phyloP scores from a whole-genome alignment of 2,797 vertebrate genomes.

The Cephalopachus bancanus region DNA sequence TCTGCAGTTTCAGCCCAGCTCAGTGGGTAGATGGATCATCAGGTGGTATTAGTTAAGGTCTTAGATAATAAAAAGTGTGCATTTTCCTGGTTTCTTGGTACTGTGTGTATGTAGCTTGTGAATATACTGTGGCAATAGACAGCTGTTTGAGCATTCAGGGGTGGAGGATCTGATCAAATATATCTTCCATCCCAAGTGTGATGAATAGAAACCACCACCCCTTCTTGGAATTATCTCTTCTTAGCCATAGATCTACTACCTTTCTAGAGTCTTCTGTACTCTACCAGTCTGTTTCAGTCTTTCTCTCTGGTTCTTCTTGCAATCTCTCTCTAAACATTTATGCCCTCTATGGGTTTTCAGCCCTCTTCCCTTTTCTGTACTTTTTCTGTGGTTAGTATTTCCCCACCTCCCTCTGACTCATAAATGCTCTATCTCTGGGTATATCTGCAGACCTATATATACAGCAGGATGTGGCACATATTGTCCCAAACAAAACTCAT shows the following conservation, averaged over 20 bases:
- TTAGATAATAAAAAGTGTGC: not conserved
- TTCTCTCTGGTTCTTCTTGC: not conserved
- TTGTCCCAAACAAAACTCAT: not conserved
- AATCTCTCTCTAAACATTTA: not conserved
- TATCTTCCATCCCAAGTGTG: not conserved
- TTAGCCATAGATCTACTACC: not conserved
- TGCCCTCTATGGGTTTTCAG: not conserved
- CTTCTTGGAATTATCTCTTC: not conserved
- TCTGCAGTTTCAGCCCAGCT: not conserved
- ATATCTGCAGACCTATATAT: not conserved
- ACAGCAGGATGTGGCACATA: not conserved
- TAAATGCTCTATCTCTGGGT: not conserved
- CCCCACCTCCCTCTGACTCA: not conserved
- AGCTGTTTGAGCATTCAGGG: not conserved
- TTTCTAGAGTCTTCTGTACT: not conserved
- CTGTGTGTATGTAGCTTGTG: not conserved
- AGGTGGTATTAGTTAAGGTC: not conserved
- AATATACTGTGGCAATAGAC: conserved; percentile 4
- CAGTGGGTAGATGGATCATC: not conserved
- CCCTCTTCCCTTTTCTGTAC: not conserved
- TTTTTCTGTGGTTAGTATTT: not conserved
- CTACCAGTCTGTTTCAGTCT: not conserved
- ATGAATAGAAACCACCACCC: not conserved
- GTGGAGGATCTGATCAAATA: not conserved
- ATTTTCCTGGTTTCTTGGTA: conserved; percentile 17